Evolutionary conservation across 2,113 vertebrate species (phyloP), one percentile per base, ranked within the genome.

Genomic region (Microcebus tavaratra): DNA sequence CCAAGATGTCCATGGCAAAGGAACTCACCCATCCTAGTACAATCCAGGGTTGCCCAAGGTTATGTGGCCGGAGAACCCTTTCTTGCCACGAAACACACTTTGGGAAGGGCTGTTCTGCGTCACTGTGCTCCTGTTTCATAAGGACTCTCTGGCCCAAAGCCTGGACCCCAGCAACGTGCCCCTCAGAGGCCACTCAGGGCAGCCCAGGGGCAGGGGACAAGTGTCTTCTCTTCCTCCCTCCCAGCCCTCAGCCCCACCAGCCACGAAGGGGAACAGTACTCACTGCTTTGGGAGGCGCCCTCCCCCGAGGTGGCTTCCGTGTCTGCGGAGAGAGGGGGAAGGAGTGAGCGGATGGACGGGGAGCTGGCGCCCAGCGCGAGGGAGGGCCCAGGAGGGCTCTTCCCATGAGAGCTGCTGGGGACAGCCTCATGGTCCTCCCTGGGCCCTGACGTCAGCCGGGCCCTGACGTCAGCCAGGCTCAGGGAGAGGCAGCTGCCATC

Each of bases 221-320:
- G 12, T 10, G 2, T 45, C 29, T 72, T 31, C 18, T 21, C 68
- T 67, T 34, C 59, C 90, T 90, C 61, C 88, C 5, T 3, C 3
- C 42, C 42, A 2, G 59, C 15, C 88, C 55, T 72, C 8, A 0
- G 45, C 12, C 0, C 29, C 53, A 91, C 34, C 65, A 45, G 14
- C 39, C 21, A 29, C 0, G 0, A 75, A 79, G 53, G n/a, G 61
- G 85, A 29, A 78, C 65, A 90, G 87, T 99, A 99, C 99, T 99
- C 95, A 99, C 98, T 98, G 98, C 98, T 98, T 88, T 99, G 99
- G 42, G 99, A 98, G 70, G 98, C 98, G 91, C 98, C 98, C 97
- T 99, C 99, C n/a, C 99, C 98, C 65, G 99, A 99, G 82, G 98
- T 98, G 86, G 98, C 98, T 98, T 99, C 99, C 0, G 99, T 99